These are phyloP conservation scores for Ibycter americanus DNA, from an alignment of 2,797 vertebrate genomes.

Conservation along the genomic window DNA sequence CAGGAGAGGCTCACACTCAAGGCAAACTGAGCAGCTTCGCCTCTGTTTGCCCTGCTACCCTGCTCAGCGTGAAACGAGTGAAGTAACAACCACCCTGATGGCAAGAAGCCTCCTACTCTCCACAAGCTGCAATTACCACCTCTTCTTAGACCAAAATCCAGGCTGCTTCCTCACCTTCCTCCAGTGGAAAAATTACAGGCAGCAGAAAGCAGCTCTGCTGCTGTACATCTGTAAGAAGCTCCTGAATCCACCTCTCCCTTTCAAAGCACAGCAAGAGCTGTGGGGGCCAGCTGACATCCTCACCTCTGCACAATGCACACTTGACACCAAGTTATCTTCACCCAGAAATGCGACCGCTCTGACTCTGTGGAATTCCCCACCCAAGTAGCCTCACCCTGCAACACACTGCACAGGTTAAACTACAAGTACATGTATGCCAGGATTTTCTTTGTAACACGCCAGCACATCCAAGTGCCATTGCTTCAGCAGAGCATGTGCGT, in stretches of 20 bases:
- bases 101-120: not conserved
- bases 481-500: not conserved
- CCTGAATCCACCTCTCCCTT: not conserved
- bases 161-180: not conserved
- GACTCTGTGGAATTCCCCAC: no score
- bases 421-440: fast-evolving
- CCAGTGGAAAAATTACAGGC: not conserved
- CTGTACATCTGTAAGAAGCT: not conserved
- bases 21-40: not conserved
- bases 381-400: fast-evolving
- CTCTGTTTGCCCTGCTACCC: not conserved
- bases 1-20: not conserved
- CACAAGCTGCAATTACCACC: not conserved
- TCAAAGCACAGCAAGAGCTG: not conserved
- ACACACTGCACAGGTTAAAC: fast-evolving
- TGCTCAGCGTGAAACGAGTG: fast-evolving
- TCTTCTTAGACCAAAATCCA: not conserved
- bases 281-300: not conserved
- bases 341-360: fast-evolving
- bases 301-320: not conserved
- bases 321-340: not conserved
- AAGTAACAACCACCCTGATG: not conserved
- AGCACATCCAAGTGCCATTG: not conserved
- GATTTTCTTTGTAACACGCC: not conserved
- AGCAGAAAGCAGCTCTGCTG: not conserved